Evolutionary conservation across 2,113 vertebrate species (phyloP), one percentile per base, ranked within the genome.

Genomic region (Odontophorus gujanensis): DNA sequence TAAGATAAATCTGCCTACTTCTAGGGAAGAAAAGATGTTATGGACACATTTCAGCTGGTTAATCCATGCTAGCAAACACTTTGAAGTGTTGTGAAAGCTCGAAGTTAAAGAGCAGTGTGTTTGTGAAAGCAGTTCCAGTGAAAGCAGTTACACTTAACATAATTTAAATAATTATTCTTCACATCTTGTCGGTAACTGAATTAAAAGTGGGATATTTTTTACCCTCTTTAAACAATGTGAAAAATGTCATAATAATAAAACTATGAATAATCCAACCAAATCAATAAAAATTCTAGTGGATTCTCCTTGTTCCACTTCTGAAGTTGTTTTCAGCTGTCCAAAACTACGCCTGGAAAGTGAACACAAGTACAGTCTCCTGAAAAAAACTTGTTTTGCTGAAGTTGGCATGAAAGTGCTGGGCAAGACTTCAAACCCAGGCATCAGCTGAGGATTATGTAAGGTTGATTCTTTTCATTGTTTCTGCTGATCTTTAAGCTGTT

Each of bases 381-480:
- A 91, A 84, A 51, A 51, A 57, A 22, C 17, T 76, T 91, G 62
- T 67, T 86, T 91, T 92, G 81, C 76, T 67, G 65, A 90, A 85
- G 72, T 22, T 93, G 86, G 48, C 83, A 69, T 68, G 38, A n/a
- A 65, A 92, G n/a, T 59, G 45, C 42, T 40, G 55, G 62, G 87
- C 79, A 95, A 79, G n/a, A 48, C 32, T 85, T 90, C 84, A 96
- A 89, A 81, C 53, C 32, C 48, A 89, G 48, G 36, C 53, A 92
- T 82, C 85, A 85, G 59, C 77, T 76, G 90, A 91, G 86, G 61
- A 81, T 95, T 93, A 91, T 11, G 2, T 87, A 77, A 83, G 1
- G 50, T 75, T 30, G 20, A 50, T 89, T 89, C 11, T 89, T 51
- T 67, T 84, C 47, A 92, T 94, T 90, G 89, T 95, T 96, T 87